Conservation (phyloP, 2,797 vertebrate genomes). For the Chrysocyon brachyurus region DNA sequence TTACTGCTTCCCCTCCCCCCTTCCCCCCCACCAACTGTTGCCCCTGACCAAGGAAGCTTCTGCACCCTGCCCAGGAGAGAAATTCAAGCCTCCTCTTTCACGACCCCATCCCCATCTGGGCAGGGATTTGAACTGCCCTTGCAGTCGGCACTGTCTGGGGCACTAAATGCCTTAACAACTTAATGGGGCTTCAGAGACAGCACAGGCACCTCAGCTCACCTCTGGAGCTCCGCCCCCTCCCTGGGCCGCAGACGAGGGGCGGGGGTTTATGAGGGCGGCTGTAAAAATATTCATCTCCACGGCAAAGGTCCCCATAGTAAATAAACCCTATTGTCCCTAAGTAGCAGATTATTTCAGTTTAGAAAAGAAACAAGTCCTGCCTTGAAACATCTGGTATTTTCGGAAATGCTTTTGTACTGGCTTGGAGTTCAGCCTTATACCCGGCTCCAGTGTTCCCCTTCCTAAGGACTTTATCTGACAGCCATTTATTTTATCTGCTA, state of each 20-base stretch:
- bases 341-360: slow-evolving; percentile 62
- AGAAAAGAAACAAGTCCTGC: slow-evolving; percentile 61
- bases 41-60: slow-evolving; percentile 56
- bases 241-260: slow-evolving; percentile 58
- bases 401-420: slow-evolving; percentile 63
- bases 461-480: slow-evolving; percentile 82
- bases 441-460: slow-evolving; percentile 67
- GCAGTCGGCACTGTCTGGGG: slow-evolving; percentile 75
- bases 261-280: slow-evolving; percentile 68
- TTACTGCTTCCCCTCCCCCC: neutral
- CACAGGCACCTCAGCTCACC: slow-evolving; percentile 36
- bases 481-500: slow-evolving; percentile 87
- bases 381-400: neutral
- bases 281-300: slow-evolving; percentile 79
- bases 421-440: neutral
- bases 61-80: neutral
- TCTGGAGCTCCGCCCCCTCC: slow-evolving; percentile 46
- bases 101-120: slow-evolving; percentile 63
- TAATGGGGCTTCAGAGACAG: slow-evolving; percentile 81
- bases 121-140: slow-evolving; percentile 90
- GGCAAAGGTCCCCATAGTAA: slow-evolving; percentile 43
- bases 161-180: slow-evolving; percentile 87
- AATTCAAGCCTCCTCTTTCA: slow-evolving; percentile 64
- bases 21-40: neutral
- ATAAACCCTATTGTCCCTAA: slow-evolving; percentile 35